Percentiles rank a stretch among this genome's conserved stretches.
phyloP scores from a whole-genome alignment of 2,888 invertebrate species.

The Stramonita haemastoma region DNA sequence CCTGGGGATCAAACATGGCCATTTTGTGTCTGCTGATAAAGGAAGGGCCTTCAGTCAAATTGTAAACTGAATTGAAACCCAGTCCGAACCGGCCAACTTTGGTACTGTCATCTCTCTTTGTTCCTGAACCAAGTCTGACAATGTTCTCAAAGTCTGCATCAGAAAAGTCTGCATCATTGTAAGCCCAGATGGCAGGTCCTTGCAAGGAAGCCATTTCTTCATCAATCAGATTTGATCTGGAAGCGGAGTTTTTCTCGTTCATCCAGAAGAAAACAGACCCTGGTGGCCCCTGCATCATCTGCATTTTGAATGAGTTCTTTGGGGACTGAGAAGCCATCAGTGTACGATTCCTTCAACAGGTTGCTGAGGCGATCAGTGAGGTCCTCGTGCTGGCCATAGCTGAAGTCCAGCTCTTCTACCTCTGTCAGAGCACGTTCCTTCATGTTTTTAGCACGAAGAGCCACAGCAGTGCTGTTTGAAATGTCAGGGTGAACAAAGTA shows the following conservation, averaged over 20 bases:
- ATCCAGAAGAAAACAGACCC: constrained; percentile 66
- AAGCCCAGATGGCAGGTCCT: constrained; percentile 70
- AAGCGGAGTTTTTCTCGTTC: constrained; percentile 60
- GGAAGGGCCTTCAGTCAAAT: constrained; percentile 73
- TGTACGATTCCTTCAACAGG: constrained; percentile 64
- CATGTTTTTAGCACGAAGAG: constrained; percentile 26
- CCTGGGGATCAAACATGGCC: constrained; percentile 75
- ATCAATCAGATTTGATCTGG: constrained; percentile 57
- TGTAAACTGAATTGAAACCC: constrained; percentile 75
- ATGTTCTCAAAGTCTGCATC: constrained; percentile 67
- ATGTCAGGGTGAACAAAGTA: constrained; percentile 26
- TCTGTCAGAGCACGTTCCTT: constrained; percentile 48
- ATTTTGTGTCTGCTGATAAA: constrained; percentile 70
- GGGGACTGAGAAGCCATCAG: constrained; percentile 70
- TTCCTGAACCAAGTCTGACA: constrained; percentile 65
- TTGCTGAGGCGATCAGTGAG: constrained; percentile 61
- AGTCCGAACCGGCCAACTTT: constrained; percentile 73
- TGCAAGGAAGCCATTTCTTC: constrained; percentile 65
- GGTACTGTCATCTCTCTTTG: constrained; percentile 61
- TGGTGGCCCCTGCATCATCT: constrained; percentile 70
- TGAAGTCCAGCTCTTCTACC: constrained; percentile 51
- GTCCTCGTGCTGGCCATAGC: constrained; percentile 67
- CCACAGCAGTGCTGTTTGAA: constrained; percentile 4
- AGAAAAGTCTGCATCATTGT: constrained; percentile 67
- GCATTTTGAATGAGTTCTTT: constrained; percentile 73